Conservation (phyloP, 2,888 invertebrate species). For the Sesamia inferens region DNA sequence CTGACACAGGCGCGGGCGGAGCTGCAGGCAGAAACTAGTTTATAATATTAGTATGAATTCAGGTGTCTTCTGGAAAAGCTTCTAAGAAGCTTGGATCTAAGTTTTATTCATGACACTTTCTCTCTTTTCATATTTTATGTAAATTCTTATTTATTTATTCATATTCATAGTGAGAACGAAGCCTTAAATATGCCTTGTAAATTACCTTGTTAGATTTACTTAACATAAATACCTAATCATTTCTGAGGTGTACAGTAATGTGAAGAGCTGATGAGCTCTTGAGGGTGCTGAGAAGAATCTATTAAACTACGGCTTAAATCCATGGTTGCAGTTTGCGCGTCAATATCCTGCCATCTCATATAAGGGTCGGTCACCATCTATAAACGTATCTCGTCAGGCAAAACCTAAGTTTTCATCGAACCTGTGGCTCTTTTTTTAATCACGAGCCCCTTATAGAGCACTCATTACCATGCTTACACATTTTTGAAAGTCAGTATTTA, state of each 20-base stretch:
- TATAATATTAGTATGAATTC: too few relatives aligned
- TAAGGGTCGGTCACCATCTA: neutral
- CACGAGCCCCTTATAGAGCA: neutral
- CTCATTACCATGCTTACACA: neutral
- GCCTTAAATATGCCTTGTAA: neutral
- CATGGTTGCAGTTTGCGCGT: too few relatives aligned
- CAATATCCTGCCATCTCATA: too few relatives aligned
- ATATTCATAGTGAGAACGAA: slow-evolving; percentile 6
- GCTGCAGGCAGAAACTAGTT: too few relatives aligned
- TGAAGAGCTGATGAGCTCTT: too few relatives aligned
- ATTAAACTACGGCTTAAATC: too few relatives aligned
- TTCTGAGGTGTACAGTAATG: neutral
- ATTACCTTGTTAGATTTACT: neutral
- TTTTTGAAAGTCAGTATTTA: slow-evolving; percentile 20
- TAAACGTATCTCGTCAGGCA: neutral
- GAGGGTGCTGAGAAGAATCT: too few relatives aligned
- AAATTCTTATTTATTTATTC: slow-evolving; percentile 5
- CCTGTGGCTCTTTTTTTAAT: neutral
- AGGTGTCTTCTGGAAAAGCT: neutral
- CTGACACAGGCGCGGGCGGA: too few relatives aligned
- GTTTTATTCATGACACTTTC: neutral
- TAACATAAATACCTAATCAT: neutral
- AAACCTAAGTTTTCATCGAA: neutral
- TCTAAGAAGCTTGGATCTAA: neutral
- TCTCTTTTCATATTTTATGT: neutral